Conservation (phyloP, 2,888 invertebrate species). For the Empis livida region DNA sequence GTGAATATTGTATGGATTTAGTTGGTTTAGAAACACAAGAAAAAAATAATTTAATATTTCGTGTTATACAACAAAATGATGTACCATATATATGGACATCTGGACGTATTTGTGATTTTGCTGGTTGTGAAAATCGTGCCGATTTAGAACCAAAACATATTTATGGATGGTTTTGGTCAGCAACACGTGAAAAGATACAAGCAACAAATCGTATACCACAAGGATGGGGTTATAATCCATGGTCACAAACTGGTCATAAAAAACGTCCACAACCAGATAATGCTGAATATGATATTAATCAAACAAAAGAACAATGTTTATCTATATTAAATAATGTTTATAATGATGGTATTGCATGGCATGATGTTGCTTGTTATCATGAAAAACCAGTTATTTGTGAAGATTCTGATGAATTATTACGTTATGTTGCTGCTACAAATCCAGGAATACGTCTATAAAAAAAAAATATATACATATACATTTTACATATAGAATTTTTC, state of each 20-base stretch:
- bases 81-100: conserved; percentile 91
- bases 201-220: conserved; percentile 58
- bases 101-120: conserved; percentile 84
- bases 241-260: conserved; percentile 86
- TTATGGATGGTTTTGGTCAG: conserved; percentile 89
- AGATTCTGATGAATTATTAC: conserved; percentile 77
- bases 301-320: conserved; percentile 75
- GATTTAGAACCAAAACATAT: conserved; percentile 77
- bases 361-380: conserved; percentile 87
- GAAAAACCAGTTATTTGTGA: conserved; percentile 87
- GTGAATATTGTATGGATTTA: conserved; percentile 89
- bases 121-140: conserved; percentile 74
- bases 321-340: conserved; percentile 84
- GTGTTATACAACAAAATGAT: conserved; percentile 75
- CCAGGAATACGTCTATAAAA: conserved; percentile 66
- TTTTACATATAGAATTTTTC: no score
- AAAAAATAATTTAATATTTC: conserved; percentile 81
- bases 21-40: conserved; percentile 81
- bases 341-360: conserved; percentile 88
- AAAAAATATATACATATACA: background rate
- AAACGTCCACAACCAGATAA: conserved; percentile 80
- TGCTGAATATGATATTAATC: conserved; percentile 81
- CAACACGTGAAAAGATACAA: conserved; percentile 72
- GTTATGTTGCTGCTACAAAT: conserved; percentile 74
- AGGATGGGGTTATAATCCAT: conserved; percentile 64